A percentile compares a stretch with the other conserved stretches of the same genome.
Evolutionary conservation across 2,888 invertebrate genomes (phyloP).

Genomic region (Trimorus sp.): DNA sequence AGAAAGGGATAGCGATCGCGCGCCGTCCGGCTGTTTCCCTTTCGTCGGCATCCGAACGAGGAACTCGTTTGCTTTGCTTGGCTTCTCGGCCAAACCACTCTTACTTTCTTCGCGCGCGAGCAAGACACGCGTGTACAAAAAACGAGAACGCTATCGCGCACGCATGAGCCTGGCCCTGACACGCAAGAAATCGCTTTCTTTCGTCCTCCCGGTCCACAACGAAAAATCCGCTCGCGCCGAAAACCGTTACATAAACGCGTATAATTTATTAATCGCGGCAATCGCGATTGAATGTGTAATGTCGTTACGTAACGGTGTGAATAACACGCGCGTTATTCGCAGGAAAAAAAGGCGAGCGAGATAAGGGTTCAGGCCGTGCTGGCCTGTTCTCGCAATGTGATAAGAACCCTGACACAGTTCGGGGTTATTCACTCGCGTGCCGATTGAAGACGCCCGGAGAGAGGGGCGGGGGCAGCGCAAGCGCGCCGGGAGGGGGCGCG

Average conservation of each 20-base stretch:
- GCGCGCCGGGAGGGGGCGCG: conserved; percentile 30
- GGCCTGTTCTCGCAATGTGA: conserved; percentile 68
- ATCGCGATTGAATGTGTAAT: conserved; percentile 44
- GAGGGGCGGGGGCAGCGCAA: conserved; percentile 27
- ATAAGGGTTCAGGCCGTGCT: conserved; percentile 74
- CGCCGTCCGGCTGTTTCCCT: conserved; percentile 72
- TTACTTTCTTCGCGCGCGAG: conserved; percentile 75
- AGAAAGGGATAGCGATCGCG: conserved; percentile 51
- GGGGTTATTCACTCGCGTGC: conserved; percentile 80
- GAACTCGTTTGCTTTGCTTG: conserved; percentile 71
- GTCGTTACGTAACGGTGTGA: conserved; percentile 55
- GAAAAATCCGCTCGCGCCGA: neutral
- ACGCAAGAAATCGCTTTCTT: neutral
- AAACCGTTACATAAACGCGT: conserved; percentile 39
- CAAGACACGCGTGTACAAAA: conserved; percentile 66
- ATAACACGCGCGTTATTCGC: conserved; percentile 46
- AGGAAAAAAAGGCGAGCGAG: conserved; percentile 64
- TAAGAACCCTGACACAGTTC: conserved; percentile 79
- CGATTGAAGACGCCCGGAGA: conserved; percentile 31
- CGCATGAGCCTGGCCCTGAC: conserved; percentile 25
- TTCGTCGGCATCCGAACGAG: conserved; percentile 78
- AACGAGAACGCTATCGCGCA: neutral
- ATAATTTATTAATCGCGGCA: conserved; percentile 30
- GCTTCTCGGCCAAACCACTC: conserved; percentile 76
- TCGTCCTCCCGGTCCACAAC: too few species aligned